Conservation (phyloP, 2,797 vertebrate genomes). For the Neomorphus geoffroyi region DNA sequence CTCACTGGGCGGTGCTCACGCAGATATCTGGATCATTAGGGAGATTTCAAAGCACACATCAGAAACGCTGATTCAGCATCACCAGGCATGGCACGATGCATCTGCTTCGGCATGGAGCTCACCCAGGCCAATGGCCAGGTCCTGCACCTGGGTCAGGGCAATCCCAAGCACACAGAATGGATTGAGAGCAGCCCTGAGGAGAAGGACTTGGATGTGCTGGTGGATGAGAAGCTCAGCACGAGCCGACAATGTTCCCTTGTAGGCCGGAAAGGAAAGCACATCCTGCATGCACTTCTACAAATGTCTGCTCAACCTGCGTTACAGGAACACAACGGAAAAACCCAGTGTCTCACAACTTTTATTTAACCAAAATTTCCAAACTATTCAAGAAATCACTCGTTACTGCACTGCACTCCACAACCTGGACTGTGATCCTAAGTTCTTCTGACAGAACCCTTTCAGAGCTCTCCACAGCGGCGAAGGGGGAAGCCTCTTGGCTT, state of each 20-base stretch:
- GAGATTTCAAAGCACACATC: neutral
- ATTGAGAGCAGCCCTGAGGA: too few species aligned
- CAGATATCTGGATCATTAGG: neutral
- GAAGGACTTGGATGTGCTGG: too few species aligned
- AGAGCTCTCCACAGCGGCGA: neutral
- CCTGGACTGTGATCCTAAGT: conserved; percentile 13
- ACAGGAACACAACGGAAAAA: neutral
- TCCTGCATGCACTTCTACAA: neutral
- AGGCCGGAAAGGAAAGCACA: too few species aligned
- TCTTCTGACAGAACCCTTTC: conserved; percentile 29
- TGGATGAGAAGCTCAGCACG: too few species aligned
- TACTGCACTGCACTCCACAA: neutral
- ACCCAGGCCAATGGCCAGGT: too few species aligned
- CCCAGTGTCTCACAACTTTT: neutral
- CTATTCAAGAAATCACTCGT: neutral
- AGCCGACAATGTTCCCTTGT: too few species aligned
- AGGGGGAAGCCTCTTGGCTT: conserved; percentile 19
- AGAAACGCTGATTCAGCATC: fast-evolving
- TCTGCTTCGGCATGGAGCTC: too few species aligned
- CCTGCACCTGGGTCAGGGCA: too few species aligned
- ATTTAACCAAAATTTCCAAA: neutral
- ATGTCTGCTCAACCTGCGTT: too few species aligned
- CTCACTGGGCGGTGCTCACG: neutral
- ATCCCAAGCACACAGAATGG: too few species aligned
- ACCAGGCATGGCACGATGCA: fast-evolving